phyloP scores from a whole-genome alignment of 1,140 invertebrate species.

The Lasioglossum albipes region DNA sequence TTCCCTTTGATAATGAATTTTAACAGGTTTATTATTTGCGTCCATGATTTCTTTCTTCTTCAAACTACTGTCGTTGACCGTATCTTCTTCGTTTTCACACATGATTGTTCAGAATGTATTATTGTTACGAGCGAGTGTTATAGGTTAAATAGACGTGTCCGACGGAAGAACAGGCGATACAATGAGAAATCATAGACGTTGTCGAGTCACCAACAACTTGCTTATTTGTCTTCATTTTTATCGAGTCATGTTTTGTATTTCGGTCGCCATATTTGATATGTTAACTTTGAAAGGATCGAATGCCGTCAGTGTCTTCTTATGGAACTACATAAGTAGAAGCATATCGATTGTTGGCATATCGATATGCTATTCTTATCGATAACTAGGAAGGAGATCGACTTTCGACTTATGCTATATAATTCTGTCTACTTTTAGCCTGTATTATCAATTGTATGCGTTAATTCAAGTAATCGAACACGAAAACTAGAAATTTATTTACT shows the following conservation, averaged over 20 bases:
- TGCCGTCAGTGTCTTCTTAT: background rate
- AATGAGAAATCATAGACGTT: constrained; percentile 34
- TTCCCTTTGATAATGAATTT: constrained; percentile 81
- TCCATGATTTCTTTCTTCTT: constrained; percentile 1
- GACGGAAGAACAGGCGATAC: background rate
- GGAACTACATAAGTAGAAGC: background rate
- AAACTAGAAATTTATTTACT: too few species aligned
- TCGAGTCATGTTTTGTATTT: constrained; percentile 55
- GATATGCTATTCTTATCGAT: background rate
- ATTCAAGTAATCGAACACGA: too few species aligned
- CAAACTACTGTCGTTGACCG: background rate
- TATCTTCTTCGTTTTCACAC: background rate
- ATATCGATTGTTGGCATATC: background rate
- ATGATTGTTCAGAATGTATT: background rate
- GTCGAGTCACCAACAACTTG: constrained; percentile 50
- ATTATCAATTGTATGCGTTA: too few species aligned
- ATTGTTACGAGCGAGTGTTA: background rate
- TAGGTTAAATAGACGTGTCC: background rate
- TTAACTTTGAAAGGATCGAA: background rate
- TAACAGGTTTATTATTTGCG: background rate
- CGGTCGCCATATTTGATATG: constrained; percentile 47
- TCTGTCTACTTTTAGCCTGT: too few species aligned
- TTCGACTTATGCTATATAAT: too few species aligned
- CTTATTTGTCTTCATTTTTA: constrained; percentile 56
- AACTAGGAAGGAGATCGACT: too few species aligned